A percentile compares a stretch with the other conserved stretches of the same genome.
Conservation (phyloP, 2,113 vertebrate species). For the Mungos mungo region DNA sequence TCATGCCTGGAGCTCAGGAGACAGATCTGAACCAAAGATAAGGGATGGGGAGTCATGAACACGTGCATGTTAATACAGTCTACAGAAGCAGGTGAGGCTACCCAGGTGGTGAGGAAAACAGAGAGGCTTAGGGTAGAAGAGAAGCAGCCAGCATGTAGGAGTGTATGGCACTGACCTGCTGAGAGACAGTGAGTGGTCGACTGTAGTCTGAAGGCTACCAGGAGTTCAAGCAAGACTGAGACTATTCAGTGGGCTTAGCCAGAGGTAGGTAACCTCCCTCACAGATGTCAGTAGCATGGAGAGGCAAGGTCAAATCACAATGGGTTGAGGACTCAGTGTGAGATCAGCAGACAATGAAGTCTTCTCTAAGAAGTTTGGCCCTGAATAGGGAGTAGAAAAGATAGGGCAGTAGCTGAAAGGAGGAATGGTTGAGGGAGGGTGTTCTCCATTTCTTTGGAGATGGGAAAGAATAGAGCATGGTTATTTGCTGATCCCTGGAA, state of each 20-base stretch:
- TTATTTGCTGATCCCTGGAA: neutral
- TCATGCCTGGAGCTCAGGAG: neutral
- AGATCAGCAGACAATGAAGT: neutral
- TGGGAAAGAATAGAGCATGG: neutral
- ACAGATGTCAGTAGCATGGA: neutral
- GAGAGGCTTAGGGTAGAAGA: neutral
- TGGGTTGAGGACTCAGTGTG: neutral
- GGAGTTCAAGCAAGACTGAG: neutral
- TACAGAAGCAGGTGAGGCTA: neutral
- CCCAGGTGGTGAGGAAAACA: neutral
- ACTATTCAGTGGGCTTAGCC: neutral
- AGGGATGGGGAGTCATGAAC: accelerated
- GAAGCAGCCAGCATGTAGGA: neutral
- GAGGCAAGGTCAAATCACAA: neutral
- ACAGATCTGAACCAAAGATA: constrained; percentile 17
- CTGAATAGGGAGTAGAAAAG: neutral
- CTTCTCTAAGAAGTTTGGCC: neutral
- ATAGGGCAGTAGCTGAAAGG: neutral
- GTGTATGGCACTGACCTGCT: accelerated
- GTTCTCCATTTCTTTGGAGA: neutral
- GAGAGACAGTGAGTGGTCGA: neutral
- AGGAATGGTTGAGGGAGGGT: neutral
- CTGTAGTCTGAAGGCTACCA: neutral
- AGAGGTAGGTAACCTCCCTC: neutral
- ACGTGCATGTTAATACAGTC: neutral